phyloP scores from a whole-genome alignment of 2,797 vertebrate genomes.

The Peromyscus attwateri region DNA sequence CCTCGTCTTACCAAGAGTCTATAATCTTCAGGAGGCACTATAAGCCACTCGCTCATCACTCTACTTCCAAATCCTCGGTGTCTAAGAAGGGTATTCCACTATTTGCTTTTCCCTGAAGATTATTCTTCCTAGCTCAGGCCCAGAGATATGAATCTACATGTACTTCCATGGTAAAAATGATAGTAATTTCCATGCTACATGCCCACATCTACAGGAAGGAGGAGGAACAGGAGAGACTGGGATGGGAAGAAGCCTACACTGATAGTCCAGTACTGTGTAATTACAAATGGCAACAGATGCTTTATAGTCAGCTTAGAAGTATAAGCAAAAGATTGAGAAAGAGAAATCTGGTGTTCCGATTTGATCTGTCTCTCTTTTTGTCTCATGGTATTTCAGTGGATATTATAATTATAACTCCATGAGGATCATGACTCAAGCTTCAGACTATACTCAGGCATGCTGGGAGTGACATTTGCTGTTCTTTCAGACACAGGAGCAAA shows the following conservation, averaged over 20 bases:
- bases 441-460: neutral
- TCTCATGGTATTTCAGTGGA: neutral
- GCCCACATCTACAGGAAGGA: no score
- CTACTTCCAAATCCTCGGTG: neutral
- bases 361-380: neutral
- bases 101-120: neutral
- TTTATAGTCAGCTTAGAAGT: neutral
- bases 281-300: neutral
- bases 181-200: neutral
- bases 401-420: conserved; percentile 27
- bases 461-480: neutral
- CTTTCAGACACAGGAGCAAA: neutral
- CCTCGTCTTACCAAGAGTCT: neutral
- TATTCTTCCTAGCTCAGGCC: neutral
- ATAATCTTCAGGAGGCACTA: neutral
- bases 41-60: conserved; percentile 3
- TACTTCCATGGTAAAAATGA: neutral
- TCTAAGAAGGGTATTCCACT: conserved; percentile 25
- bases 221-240: neutral
- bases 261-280: neutral
- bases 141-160: neutral
- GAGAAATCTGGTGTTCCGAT: conserved; percentile 40
- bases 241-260: neutral
- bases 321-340: conserved; percentile 9
- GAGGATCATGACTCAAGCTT: neutral